Base-by-base conservation (phyloP, 2,797 vertebrate genomes). In the Helicolenus hilgendorfi region DNA sequence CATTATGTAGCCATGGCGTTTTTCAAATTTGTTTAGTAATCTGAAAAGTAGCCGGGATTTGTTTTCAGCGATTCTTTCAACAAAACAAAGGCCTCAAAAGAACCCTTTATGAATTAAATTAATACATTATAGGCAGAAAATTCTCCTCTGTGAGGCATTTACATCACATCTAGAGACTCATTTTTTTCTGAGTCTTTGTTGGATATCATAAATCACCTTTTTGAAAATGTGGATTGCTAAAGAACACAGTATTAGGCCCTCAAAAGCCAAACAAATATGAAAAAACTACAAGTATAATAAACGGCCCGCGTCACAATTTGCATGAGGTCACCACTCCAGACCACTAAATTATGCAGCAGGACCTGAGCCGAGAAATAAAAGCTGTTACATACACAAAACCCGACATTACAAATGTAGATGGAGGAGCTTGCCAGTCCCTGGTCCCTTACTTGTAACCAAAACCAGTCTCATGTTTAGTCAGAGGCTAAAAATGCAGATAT, bases 281-380 rank as follows among this genome's bases (percentile, higher is more conserved):
- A 75, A 79, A 36, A 35, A 60, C 41, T 45, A 45, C 3, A 53
- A 73, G 35, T 67, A 77, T 89, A 92, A 91, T 85, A 88, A 85
- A 93, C 88, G 74, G 22, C 78, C 35, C 78, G 64, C 90, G 89
- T 91, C 87, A 89, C 58, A 89, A 81, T 83, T 86, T 85, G 72
- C 91, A 89, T 81, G 86, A 94, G 87, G 89, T 94, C 89, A 88
- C 83, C 79, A 88, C 80, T 87, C 65, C 63, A 87, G 83, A 87
- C 81, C 68, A 81, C 67, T 93, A 89, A 95, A 95, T 94, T 92
- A 94, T 95, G 88, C 87, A 95, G 77, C 62, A 90, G 35, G 86
- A 88, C 89, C 67, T 49, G 24, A 91, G 90, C 81, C 55, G 82
- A 36, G 65, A 82, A 89, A 76, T 58, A 71, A 90, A 91, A 88